Evolutionary conservation across 2,113 vertebrate species (phyloP), one percentile per base, ranked within the genome.

Genomic region (Elephas maximus): DNA sequence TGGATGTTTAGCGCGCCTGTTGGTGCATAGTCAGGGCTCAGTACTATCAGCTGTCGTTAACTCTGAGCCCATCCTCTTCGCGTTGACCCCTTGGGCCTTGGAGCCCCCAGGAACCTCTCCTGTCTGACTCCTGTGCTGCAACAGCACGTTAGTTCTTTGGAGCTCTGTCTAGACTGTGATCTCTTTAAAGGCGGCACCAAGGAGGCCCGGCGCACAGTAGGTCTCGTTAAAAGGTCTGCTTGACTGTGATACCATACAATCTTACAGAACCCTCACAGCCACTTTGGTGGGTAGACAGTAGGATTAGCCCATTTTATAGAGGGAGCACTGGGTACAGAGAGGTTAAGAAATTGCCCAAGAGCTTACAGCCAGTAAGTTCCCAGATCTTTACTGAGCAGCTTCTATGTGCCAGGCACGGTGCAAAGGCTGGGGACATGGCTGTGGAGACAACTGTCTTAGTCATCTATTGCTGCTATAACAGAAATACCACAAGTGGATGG

Each of bases 291-390:
- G 2, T 77, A 26, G 37, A 33, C 17, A 8, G 10, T 33, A 23
- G 84, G n/a, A 51, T 73, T 41, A 33, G 24, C 53, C 10, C 9
- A 24, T 74, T 93, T 97, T 51, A 81, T 91, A 51, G 91, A 84
- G n/a, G 44, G 28, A 48, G 44, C 78, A 71, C 23, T 28, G 26
- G 48, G 65, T 45, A 62, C 24, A 88, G 73, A 87, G 45, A 88
- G 51, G 20, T 44, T 83, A 60, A 96, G 74, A 84, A 93, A 73
- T 82, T 62, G 15, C 74, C 44, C 62, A 28, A 45, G 20, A 73
- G 8, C 41, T 45, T 51, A 41, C 26, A 77, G 48, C 62, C 30
- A 6, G 15, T n/a, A 78, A 45, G 57, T 77, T 14, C 23, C 14
- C 37, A 74, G 83, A 67, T 86, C 21, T 60, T 83, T 67, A 10